Evolutionary conservation across 1,140 invertebrate species (phyloP).

Genomic region (Trichoplusia ni): DNA sequence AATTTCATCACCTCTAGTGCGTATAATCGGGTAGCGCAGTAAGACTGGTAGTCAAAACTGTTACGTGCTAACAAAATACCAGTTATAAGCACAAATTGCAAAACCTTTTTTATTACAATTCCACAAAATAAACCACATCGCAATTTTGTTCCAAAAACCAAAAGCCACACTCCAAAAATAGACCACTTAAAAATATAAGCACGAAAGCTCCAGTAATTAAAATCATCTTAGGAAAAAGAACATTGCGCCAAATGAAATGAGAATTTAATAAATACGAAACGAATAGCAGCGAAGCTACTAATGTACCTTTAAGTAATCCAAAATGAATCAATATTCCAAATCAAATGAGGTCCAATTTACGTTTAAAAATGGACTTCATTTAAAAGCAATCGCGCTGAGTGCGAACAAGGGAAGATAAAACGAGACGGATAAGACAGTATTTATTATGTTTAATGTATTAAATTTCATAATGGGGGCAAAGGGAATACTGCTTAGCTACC

Average conservation of each 20-base stretch:
- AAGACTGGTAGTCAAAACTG: no score
- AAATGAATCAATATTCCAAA: slow-evolving; percentile 31
- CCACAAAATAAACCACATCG: no score
- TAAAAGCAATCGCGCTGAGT: slow-evolving; percentile 26
- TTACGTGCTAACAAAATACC: no score
- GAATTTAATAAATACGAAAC: not conserved
- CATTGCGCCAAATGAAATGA: not conserved
- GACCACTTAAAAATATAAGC: no score
- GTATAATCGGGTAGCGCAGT: no score
- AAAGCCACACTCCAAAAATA: no score
- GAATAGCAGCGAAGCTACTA: slow-evolving; percentile 10
- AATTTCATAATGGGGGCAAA: no score
- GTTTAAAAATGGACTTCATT: slow-evolving; percentile 30
- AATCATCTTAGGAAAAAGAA: not conserved
- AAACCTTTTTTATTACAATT: no score
- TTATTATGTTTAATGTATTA: not conserved
- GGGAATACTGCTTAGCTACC: no score
- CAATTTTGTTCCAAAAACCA: no score
- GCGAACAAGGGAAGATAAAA: not conserved
- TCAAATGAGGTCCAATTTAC: slow-evolving; percentile 32
- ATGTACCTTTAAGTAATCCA: slow-evolving; percentile 31
- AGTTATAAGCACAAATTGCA: no score
- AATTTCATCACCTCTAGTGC: no score
- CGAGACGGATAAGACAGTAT: not conserved
- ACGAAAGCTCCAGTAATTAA: not conserved